These are phyloP conservation scores for Chionis minor DNA, from an alignment of 2,113 vertebrate species.

Conservation along the genomic window DNA sequence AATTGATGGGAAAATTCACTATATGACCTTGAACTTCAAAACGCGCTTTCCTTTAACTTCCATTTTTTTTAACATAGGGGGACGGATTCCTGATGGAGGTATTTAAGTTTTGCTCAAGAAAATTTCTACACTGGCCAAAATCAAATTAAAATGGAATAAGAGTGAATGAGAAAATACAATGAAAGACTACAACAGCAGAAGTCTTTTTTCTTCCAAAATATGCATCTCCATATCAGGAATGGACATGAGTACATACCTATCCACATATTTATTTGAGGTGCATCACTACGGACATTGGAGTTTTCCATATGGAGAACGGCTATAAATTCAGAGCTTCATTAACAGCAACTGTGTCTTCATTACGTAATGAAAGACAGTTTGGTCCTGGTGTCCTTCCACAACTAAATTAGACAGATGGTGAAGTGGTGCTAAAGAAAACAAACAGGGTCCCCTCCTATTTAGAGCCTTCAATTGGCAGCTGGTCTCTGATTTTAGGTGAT, in stretches of 20 bases:
- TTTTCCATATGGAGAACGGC: not conserved
- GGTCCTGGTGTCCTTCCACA: not conserved
- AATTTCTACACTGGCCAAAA: not conserved
- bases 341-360: not conserved
- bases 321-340: not conserved
- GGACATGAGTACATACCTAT: not conserved
- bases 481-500: not conserved
- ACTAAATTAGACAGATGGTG: not conserved
- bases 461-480: not conserved
- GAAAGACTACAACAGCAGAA: not conserved
- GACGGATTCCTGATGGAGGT: not conserved
- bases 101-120: not conserved
- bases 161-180: not conserved
- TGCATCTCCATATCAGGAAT: not conserved
- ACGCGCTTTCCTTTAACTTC: not conserved
- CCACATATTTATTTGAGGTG: accelerated
- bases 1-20: not conserved
- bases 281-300: not conserved
- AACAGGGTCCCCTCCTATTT: not conserved
- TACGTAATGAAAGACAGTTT: accelerated
- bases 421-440: not conserved
- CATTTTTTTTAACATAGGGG: not conserved
- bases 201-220: not conserved
- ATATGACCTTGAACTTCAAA: not conserved
- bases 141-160: not conserved